These are phyloP conservation scores for Tinea semifulvella DNA, from an alignment of 2,888 invertebrate species.

Conservation along the genomic window DNA sequence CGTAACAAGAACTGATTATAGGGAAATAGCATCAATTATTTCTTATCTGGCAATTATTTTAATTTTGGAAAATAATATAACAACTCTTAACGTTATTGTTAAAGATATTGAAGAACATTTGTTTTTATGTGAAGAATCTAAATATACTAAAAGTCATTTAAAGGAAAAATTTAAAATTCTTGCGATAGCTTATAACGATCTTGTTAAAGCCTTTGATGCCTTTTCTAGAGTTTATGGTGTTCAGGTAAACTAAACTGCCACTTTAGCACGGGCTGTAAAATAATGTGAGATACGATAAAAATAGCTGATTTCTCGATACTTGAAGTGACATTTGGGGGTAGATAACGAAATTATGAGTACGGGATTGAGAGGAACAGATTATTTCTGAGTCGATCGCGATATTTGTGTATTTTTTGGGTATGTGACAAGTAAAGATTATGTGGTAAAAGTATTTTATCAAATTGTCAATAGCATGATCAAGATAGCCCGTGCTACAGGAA, in stretches of 20 bases:
- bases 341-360: no score
- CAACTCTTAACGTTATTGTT: background rate
- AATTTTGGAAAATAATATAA: background rate
- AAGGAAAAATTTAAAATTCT: background rate
- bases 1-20: background rate
- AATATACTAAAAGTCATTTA: background rate
- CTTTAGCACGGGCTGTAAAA: no score
- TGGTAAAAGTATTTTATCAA: no score
- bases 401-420: no score
- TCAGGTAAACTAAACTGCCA: slow-evolving; percentile 6
- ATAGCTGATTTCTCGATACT: no score
- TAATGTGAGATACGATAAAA: no score
- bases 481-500: no score
- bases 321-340: no score
- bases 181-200: background rate
- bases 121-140: background rate
- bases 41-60: background rate
- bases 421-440: no score
- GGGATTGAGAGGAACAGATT: no score
- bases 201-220: background rate
- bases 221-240: slow-evolving; percentile 1
- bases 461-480: no score
- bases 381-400: no score
- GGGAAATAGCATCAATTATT: background rate
- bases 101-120: background rate